Evolutionary conservation across 2,113 vertebrate genomes (phyloP).

Genomic region (Pterophyllum scalare): DNA sequence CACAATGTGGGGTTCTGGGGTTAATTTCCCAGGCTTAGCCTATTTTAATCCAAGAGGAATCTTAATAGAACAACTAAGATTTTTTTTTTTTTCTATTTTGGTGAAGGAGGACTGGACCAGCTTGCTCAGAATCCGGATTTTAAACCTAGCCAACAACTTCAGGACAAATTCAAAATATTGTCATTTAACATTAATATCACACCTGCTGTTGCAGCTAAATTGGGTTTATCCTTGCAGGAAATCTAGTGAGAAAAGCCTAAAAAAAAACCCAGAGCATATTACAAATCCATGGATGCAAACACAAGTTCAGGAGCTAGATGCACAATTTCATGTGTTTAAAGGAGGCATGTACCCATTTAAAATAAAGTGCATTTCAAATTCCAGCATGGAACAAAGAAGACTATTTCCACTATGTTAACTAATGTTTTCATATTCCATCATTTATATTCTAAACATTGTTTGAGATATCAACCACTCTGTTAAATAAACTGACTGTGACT

Average conservation of each 20-base stretch:
- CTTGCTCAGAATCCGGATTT: background rate
- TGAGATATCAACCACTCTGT: background rate
- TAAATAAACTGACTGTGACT: constrained; percentile 13
- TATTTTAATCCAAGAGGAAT: background rate
- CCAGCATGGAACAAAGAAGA: background rate
- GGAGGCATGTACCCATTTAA: background rate
- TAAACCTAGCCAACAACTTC: background rate
- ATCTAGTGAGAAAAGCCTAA: background rate
- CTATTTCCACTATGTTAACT: background rate
- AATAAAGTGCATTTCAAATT: background rate
- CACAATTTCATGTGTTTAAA: background rate
- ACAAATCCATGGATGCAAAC: background rate
- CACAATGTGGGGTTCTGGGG: background rate
- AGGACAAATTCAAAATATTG: background rate
- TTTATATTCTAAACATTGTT: constrained; percentile 33
- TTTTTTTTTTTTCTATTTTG: constrained; percentile 10
- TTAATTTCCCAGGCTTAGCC: background rate
- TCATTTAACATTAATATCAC: background rate
- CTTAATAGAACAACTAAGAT: background rate
- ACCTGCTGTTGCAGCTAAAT: background rate
- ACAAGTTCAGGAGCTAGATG: background rate
- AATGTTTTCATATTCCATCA: background rate
- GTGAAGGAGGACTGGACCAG: background rate
- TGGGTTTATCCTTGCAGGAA: background rate
- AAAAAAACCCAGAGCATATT: background rate